Evolutionary conservation across 2,888 invertebrate genomes (phyloP).

Genomic region (Pollenia angustigena): DNA sequence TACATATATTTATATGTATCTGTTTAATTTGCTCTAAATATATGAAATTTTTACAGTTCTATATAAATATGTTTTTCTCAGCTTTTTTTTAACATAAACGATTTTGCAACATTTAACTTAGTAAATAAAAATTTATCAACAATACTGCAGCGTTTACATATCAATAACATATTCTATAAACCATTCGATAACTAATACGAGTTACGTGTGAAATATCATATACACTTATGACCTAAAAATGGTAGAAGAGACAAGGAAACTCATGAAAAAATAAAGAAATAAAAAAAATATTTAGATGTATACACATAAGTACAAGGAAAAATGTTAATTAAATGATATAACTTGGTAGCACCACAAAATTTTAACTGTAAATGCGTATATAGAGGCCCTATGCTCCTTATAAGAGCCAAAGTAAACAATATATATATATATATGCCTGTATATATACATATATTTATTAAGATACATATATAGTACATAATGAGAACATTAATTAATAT

Average conservation of each 20-base stretch:
- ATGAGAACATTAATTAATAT: slow-evolving; percentile 17
- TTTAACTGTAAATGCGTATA: neutral
- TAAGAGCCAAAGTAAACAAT: neutral
- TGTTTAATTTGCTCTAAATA: too few relatives aligned
- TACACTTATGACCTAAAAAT: slow-evolving; percentile 1
- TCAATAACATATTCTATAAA: neutral
- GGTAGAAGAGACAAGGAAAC: neutral
- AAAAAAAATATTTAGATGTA: slow-evolving; percentile 18
- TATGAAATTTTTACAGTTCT: too few relatives aligned
- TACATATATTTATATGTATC: too few relatives aligned
- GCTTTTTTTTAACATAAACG: too few relatives aligned
- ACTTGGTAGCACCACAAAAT: slow-evolving; percentile 43
- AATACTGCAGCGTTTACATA: neutral
- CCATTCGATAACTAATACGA: neutral
- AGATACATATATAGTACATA: too few relatives aligned
- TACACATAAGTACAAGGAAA: slow-evolving; percentile 7
- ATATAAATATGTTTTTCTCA: too few relatives aligned
- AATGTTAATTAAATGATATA: slow-evolving; percentile 21
- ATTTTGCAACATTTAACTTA: neutral
- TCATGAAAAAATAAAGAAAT: neutral
- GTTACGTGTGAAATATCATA: neutral
- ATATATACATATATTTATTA: slow-evolving; percentile 15
- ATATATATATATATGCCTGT: slow-evolving; percentile 14
- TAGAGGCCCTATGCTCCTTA: too few relatives aligned
- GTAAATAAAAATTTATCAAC: slow-evolving; percentile 5